phyloP scores from a whole-genome alignment of 35 echinoderm and acorn worm genomes.

The Apostichopus japonicus region DNA sequence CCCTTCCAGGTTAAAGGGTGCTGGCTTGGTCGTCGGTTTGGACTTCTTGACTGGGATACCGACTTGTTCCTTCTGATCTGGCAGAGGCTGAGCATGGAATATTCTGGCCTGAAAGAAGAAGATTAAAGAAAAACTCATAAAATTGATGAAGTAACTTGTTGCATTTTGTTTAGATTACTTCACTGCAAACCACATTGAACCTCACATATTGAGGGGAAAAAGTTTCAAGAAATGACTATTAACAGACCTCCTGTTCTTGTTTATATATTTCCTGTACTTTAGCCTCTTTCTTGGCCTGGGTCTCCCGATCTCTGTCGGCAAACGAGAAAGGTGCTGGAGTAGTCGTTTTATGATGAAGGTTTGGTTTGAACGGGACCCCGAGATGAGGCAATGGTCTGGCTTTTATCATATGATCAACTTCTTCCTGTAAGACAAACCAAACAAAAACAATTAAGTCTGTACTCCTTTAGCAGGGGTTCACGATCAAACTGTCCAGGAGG shows the following conservation, averaged over 20 bases:
- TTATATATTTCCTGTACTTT: conserved; percentile 80
- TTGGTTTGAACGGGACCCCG: conserved; percentile 79
- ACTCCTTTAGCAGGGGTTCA: too few relatives aligned
- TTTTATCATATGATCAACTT: conserved; percentile 43
- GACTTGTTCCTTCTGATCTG: conserved; percentile 14
- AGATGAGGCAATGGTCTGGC: conserved; percentile 67
- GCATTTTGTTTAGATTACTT: too few relatives aligned
- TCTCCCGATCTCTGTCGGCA: conserved; percentile 68
- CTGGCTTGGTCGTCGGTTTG: conserved; percentile 70
- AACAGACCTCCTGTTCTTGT: conserved; percentile 84
- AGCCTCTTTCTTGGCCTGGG: conserved; percentile 77
- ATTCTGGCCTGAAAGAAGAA: conserved; percentile 55
- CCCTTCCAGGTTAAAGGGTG: conserved; percentile 64
- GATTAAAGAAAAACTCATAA: too few relatives aligned
- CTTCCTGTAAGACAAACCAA: conserved; percentile 39
- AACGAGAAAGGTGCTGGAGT: conserved; percentile 85
- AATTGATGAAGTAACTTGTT: too few relatives aligned
- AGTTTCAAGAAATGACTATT: too few relatives aligned
- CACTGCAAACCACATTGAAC: too few relatives aligned
- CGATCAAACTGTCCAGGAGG: too few relatives aligned
- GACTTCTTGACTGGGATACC: conserved; percentile 72
- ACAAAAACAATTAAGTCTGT: background rate
- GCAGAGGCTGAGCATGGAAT: conserved; percentile 84
- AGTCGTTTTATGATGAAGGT: conserved; percentile 70
- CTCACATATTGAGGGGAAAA: too few relatives aligned